Percentiles rank a stretch among this genome's conserved stretches.
Evolutionary conservation across 2,113 vertebrate species (phyloP).

Genomic region (Dipodomys spectabilis): DNA sequence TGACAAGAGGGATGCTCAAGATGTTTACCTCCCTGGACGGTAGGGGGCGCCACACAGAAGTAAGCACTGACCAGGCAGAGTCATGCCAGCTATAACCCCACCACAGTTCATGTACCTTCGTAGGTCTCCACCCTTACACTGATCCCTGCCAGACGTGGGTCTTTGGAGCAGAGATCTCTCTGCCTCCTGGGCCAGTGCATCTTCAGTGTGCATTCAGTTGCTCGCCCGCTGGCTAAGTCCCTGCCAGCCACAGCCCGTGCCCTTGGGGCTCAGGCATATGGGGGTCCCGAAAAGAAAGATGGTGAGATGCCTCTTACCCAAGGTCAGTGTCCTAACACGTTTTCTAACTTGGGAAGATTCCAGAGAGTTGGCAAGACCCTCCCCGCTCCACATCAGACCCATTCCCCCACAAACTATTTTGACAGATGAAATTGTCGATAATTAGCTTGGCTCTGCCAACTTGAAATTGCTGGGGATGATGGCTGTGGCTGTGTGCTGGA

Average conservation of each 20-base stretch:
- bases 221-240: background rate
- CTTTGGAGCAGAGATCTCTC: fast-evolving
- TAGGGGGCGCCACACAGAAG: background rate
- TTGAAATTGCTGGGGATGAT: constrained; percentile 68
- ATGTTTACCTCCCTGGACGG: too few relatives aligned
- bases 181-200: background rate
- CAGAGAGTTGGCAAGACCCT: background rate
- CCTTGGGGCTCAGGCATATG: background rate
- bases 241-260: background rate
- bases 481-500: constrained; percentile 56
- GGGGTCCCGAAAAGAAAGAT: too few relatives aligned
- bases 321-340: background rate
- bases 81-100: fast-evolving
- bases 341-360: constrained; percentile 12
- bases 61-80: background rate
- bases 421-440: constrained; percentile 77
- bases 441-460: constrained; percentile 71
- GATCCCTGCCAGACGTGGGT: background rate
- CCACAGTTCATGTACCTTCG: background rate
- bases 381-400: background rate
- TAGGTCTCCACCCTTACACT: background rate
- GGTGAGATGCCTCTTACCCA: background rate
- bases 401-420: constrained; percentile 61
- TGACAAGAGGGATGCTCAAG: background rate
- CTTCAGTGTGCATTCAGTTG: background rate